These are phyloP conservation scores for Bathynomus jamesi DNA, from an alignment of 1,140 invertebrate genomes.

Conservation along the genomic window DNA sequence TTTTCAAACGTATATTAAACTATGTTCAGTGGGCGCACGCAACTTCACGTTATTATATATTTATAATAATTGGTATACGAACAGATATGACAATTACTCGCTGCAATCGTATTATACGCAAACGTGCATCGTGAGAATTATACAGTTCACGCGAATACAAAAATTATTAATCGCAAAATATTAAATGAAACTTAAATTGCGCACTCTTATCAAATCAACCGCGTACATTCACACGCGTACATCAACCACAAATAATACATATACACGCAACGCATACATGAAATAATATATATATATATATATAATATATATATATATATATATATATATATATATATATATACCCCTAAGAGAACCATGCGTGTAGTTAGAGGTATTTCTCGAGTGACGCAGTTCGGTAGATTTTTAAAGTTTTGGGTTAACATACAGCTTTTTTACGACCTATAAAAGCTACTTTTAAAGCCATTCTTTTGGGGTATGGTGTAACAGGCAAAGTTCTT, in stretches of 20 bases:
- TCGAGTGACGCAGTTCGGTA: too few relatives aligned
- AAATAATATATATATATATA: constrained; percentile 11
- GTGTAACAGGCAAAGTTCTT: background rate
- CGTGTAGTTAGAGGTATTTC: too few relatives aligned
- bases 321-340: constrained; percentile 14
- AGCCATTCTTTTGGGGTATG: background rate
- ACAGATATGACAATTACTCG: background rate
- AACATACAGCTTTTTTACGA: too few relatives aligned
- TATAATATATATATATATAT: constrained; percentile 14
- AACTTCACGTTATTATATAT: too few relatives aligned
- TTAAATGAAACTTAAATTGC: background rate
- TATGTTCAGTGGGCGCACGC: too few relatives aligned
- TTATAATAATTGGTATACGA: background rate
- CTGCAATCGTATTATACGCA: background rate
- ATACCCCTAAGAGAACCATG: too few relatives aligned
- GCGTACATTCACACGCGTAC: constrained; percentile 14
- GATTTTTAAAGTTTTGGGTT: too few relatives aligned
- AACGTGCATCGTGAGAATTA: background rate
- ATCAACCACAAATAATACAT: background rate
- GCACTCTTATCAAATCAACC: background rate
- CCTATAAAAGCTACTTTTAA: background rate
- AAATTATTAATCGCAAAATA: too few relatives aligned
- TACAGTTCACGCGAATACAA: too few relatives aligned
- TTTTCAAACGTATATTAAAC: too few relatives aligned
- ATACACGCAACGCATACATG: background rate